Evolutionary conservation across 2,797 vertebrate species (phyloP).

Genomic region (Epinephelus coioides): DNA sequence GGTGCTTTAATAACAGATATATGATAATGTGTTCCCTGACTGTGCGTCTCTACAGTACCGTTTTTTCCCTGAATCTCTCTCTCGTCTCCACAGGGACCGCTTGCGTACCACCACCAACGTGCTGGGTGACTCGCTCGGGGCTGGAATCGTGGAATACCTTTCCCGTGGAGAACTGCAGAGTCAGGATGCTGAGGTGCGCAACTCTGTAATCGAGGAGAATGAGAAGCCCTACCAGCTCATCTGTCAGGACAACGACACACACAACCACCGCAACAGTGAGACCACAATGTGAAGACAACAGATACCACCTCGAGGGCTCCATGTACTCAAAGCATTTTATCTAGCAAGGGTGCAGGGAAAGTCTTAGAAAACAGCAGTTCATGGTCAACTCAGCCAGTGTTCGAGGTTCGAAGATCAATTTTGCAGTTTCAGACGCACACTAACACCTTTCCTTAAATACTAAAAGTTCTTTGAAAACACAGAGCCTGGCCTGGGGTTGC

Average conservation of each 20-base stretch:
- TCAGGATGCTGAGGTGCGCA: constrained; percentile 88
- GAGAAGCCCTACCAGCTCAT: constrained; percentile 91
- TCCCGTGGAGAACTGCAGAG: constrained; percentile 91
- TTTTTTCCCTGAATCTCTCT: constrained; percentile 3
- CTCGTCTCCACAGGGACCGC: constrained; percentile 87
- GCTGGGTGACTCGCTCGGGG: constrained; percentile 95
- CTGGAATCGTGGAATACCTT: constrained; percentile 94
- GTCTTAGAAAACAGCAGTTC: constrained; percentile 14
- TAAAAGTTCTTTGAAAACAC: constrained; percentile 23
- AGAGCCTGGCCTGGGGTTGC: background rate
- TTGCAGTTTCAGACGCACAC: background rate
- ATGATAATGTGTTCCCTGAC: background rate
- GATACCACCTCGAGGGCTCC: background rate
- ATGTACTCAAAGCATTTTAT: constrained; percentile 28
- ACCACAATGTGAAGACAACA: constrained; percentile 86
- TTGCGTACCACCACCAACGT: constrained; percentile 95
- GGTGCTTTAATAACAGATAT: background rate
- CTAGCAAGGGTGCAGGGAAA: background rate
- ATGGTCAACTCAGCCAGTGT: constrained; percentile 12
- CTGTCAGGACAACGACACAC: constrained; percentile 87
- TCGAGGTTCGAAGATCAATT: constrained; percentile 3
- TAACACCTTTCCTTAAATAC: constrained; percentile 20
- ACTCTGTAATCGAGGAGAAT: constrained; percentile 89
- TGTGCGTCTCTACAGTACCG: background rate
- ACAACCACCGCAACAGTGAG: constrained; percentile 87